Evolutionary conservation across 2,888 invertebrate species (phyloP), one percentile per base, ranked within the genome.

Genomic region (Nymphalis polychloros): DNA sequence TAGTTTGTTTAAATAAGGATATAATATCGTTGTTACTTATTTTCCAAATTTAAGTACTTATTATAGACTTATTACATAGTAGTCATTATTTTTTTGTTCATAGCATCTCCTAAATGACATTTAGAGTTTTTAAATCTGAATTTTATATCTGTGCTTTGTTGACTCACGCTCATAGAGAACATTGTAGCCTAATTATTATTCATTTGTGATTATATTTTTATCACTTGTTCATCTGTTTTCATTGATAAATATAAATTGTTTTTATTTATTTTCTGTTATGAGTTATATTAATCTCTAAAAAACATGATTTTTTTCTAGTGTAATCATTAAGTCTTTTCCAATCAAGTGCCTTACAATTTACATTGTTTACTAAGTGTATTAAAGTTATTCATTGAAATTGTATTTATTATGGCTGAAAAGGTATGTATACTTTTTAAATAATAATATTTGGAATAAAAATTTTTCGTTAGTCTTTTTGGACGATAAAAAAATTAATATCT

Each of bases 361-460:
- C 47, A 65, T 59, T 65, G 46, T 35, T 53, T 47, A 53, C 52
- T 20, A 27, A 48, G 61, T 66, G 35, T 31, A 19, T 20, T 10
- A 27, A n/a, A 50, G 60, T 35, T 55, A 49, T 49, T 55, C 17
- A 31, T 20, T 49, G 7, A 53, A 57, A 59, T 53, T 46, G 53
- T 27, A 16, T 49, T 59, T 31, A 63, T 10, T 23, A 70, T 70
- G 67, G 31, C 64, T 61, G 67, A 71, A 73, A 73, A 73, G 70
- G 73, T 73, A 64, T 68, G 60, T 41, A 8, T 20, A 46, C 8
- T 17, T 47, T 60, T 23, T n/a, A 23, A 52, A 41, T 13, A 49
- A 47, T 4, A 63, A 52, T 20, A 41, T 41, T 41, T 41, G 41
- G 41, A 17, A 68, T 47, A 52, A 20, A 53, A 68, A 64, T 64